Conservation (phyloP, 2,797 vertebrate species). For the Sardinella longiceps region DNA sequence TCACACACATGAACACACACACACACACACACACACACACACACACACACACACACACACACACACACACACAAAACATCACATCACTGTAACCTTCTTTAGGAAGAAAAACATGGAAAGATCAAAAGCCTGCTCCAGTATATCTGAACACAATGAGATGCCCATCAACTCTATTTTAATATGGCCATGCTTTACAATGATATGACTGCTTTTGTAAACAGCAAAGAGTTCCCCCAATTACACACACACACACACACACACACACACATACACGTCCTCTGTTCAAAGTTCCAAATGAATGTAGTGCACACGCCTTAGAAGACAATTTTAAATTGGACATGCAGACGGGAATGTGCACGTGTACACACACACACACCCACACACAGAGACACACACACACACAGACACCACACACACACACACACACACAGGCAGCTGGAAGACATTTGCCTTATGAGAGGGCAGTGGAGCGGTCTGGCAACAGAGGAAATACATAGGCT, state of each 20-base stretch:
- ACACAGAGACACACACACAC: background rate
- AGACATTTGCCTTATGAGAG: slow-evolving; percentile 20
- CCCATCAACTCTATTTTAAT: background rate
- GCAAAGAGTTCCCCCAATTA: background rate
- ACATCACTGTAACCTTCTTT: background rate
- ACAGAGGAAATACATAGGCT: slow-evolving; percentile 16
- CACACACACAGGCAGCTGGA: slow-evolving; percentile 20
- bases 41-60: too few relatives aligned
- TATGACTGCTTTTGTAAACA: background rate
- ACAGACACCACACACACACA: background rate
- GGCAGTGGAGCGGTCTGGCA: slow-evolving; percentile 21
- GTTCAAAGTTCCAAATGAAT: background rate
- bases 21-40: too few relatives aligned
- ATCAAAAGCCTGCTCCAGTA: background rate
- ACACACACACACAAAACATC: too few relatives aligned
- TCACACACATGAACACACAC: too few relatives aligned
- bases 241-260: background rate
- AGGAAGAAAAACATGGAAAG: background rate
- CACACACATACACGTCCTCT: background rate
- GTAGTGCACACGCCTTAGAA: background rate
- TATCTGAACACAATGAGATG: background rate
- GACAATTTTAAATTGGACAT: slow-evolving; percentile 3
- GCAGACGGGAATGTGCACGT: too few relatives aligned
- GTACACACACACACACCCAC: background rate
- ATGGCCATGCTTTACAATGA: background rate